Evolutionary conservation across 2,888 invertebrate genomes (phyloP).

Genomic region (Dasypolia templi): DNA sequence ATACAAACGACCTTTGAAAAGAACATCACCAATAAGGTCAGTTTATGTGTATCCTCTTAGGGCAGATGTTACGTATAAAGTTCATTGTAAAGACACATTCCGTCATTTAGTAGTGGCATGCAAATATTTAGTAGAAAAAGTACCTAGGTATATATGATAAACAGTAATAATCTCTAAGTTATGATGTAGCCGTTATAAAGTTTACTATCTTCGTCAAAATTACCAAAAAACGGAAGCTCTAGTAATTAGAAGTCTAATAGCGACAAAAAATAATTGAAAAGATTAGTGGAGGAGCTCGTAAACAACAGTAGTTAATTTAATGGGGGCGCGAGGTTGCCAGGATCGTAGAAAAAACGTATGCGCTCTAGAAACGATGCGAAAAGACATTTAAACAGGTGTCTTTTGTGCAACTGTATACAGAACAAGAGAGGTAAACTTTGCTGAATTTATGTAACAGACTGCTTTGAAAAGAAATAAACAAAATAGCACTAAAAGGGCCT

Average conservation of each 20-base stretch:
- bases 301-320: constrained; percentile 49
- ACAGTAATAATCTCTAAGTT: neutral
- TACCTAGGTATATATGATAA: too few relatives aligned
- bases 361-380: neutral
- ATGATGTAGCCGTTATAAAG: neutral
- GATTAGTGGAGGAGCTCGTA: constrained; percentile 44
- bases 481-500: too few relatives aligned
- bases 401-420: neutral
- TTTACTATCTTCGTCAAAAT: neutral
- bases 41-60: too few relatives aligned
- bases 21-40: too few relatives aligned
- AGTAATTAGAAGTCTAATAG: constrained; percentile 31
- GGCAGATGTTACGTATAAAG: neutral
- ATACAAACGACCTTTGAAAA: too few relatives aligned
- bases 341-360: constrained; percentile 2
- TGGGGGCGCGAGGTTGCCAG: neutral
- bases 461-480: neutral
- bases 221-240: neutral
- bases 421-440: neutral
- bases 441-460: neutral
- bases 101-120: neutral
- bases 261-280: constrained; percentile 47
- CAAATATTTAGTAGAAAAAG: neutral
- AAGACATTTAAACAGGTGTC: neutral
- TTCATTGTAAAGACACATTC: neutral